Conservation (phyloP, 64 coral and sea anemone species). For the Exaiptasia diaphana region DNA sequence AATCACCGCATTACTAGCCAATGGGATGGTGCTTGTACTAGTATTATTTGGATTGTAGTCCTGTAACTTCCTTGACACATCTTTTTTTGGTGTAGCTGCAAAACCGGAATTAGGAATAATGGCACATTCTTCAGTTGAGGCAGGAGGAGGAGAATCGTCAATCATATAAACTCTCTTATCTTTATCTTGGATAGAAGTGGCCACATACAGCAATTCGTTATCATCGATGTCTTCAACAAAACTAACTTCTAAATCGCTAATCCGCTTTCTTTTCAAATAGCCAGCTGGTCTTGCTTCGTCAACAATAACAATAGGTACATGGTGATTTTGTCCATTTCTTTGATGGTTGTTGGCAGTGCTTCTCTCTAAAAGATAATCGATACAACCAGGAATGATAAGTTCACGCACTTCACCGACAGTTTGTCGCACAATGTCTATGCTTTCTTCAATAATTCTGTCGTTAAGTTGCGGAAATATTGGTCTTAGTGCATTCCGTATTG, state of each 20-base stretch:
- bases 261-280: background rate
- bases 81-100: no score
- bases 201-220: background rate
- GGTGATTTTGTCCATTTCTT: background rate
- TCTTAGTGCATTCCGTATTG: slow-evolving; percentile 52
- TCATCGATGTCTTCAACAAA: background rate
- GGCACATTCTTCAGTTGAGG: background rate
- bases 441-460: slow-evolving; percentile 17
- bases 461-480: slow-evolving; percentile 78
- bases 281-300: background rate
- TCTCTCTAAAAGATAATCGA: slow-evolving; percentile 41
- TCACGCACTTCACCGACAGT: slow-evolving; percentile 43
- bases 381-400: slow-evolving; percentile 36
- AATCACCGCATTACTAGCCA: no score
- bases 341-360: background rate
- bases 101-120: no score
- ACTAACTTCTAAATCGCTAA: background rate
- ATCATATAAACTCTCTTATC: slow-evolving; percentile 55
- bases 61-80: no score
- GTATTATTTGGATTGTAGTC: no score
- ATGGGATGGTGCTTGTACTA: no score
- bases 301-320: background rate
- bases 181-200: background rate
- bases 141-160: background rate
- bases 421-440: slow-evolving; percentile 42